A percentile compares a stretch with the other conserved stretches of the same genome.
phyloP scores from a whole-genome alignment of 2,113 vertebrate species.

The Oriolus oriolus region DNA sequence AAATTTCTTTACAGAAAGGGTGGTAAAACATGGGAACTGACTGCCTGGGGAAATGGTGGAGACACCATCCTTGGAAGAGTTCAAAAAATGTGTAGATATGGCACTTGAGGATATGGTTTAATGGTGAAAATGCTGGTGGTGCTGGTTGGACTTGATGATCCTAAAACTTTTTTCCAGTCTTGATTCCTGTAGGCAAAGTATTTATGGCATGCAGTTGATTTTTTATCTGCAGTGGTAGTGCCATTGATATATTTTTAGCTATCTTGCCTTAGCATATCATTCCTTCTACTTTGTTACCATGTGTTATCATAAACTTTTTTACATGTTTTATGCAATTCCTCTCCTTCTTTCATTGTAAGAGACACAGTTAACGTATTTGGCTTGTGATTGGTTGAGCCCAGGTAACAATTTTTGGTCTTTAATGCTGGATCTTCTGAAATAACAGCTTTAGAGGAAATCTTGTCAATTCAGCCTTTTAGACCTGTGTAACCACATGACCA shows the following conservation, averaged over 20 bases:
- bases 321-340: background rate
- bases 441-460: background rate
- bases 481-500: background rate
- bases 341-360: background rate
- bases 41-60: background rate
- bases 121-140: background rate
- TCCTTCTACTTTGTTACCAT: background rate
- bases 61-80: background rate
- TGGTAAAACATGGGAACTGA: background rate
- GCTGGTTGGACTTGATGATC: background rate
- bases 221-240: background rate
- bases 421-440: background rate
- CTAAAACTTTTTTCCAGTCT: background rate
- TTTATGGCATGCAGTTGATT: background rate
- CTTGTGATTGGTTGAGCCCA: background rate
- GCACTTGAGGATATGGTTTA: background rate
- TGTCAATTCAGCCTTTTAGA: background rate
- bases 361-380: background rate
- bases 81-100: background rate
- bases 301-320: background rate
- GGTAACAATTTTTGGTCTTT: background rate
- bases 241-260: background rate
- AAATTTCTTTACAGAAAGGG: background rate
- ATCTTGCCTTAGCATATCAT: background rate
- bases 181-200: background rate